Evolutionary conservation across 2,113 vertebrate species (phyloP).

Genomic region (Salvelinus fontinalis): DNA sequence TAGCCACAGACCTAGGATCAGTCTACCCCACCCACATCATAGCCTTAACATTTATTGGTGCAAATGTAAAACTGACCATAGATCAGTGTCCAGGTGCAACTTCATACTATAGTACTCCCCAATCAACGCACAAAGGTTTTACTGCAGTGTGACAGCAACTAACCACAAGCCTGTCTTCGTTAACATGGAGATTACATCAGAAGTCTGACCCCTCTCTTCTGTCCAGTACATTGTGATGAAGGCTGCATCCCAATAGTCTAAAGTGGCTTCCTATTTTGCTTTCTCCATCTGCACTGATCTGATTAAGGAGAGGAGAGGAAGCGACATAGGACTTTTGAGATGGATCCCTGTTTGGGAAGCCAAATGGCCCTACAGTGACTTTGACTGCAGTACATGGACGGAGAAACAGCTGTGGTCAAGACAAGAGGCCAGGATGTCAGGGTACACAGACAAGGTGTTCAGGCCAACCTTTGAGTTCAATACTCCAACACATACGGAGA

Average conservation of each 20-base stretch:
- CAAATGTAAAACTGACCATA: neutral
- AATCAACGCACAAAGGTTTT: neutral
- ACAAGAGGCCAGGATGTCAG: too few relatives aligned
- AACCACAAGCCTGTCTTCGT: neutral
- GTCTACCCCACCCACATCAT: neutral
- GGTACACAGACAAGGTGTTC: constrained; percentile 36
- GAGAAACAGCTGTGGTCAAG: neutral
- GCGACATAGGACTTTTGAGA: constrained; percentile 7
- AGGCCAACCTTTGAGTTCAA: constrained; percentile 31
- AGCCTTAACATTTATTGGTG: neutral
- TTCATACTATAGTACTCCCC: neutral
- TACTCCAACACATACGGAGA: neutral
- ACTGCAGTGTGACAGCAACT: neutral
- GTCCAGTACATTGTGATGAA: neutral
- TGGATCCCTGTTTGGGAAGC: neutral
- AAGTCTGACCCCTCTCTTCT: neutral
- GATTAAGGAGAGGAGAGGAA: constrained; percentile 9
- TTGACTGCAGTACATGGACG: neutral
- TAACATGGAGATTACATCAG: neutral
- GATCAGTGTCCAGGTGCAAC: neutral
- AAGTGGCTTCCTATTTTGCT: neutral
- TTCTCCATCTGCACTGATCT: neutral
- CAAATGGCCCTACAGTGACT: neutral
- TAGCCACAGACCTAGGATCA: neutral
- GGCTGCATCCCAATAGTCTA: neutral